Base-by-base conservation (phyloP, 2,113 vertebrate species). In the Malurus elegans region DNA sequence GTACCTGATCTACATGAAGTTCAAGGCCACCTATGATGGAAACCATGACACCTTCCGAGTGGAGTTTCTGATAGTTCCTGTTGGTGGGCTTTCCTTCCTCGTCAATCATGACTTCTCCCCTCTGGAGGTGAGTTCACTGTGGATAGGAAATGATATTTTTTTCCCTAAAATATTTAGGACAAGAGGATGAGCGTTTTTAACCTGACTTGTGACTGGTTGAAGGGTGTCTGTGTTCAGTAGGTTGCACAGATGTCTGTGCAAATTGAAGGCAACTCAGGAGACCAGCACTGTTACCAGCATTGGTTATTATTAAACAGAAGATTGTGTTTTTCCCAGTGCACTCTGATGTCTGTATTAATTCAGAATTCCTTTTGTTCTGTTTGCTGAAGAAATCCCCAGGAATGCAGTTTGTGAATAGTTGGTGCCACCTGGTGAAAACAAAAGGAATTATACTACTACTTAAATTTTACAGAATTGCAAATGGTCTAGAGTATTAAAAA, bases 51-150 rank as follows among this genome's bases (percentile, higher is more conserved):
- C 99, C 1, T 99, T 99, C 98, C 98, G 99, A 94, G 98, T 99
- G 97, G 99, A 99, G 97, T 99, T 99, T 73, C 98, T 99, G 92
- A 98, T 99, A 9, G 98, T 99, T 50, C 99, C 99, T 13, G 99
- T 99, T 9, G 99, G 99, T 21, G 99, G 99, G 16, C 98, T 99
- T 73, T 98, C 99, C 0, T 99, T 99, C 92, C 98, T 99, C 24
- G 99, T 99, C 76, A 99, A 99, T 96, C 99, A 99, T 8, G 99
- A 99, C 96, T 99, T 99, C 97, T 99, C 99, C 95, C 99, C 98
- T n/a, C 98, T 99, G 67, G 99, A 99, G 99, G 99, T 99, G 72
- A 97, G 98, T 94, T 44, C 31, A 45, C 51, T n/a, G 21, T 58
- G 38, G 36, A 20, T 31, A 73, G 28, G n/a, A 62, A 34, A 19